Percentiles rank a stretch among this genome's conserved stretches.
Conservation (phyloP, 2,113 vertebrate genomes). For the Mungos mungo region DNA sequence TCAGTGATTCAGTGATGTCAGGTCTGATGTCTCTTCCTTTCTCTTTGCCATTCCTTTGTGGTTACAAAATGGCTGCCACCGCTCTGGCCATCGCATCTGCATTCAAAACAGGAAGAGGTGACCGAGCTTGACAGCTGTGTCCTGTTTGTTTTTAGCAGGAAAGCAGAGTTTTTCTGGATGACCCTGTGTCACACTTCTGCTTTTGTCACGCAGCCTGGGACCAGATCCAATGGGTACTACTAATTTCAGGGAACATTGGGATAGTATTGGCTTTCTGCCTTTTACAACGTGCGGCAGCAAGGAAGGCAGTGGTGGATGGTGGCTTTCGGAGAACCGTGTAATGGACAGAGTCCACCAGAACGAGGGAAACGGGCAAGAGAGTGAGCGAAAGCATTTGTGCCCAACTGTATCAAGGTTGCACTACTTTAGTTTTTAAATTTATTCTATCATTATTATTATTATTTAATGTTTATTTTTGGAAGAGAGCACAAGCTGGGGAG, state of each 20-base stretch:
- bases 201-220: background rate
- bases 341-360: background rate
- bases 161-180: background rate
- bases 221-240: background rate
- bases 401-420: background rate
- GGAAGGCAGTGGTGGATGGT: background rate
- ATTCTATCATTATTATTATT: too few relatives aligned
- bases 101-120: background rate
- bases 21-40: background rate
- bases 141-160: background rate
- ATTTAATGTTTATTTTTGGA: too few relatives aligned
- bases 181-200: background rate
- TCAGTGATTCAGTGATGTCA: background rate
- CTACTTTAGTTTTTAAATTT: too few relatives aligned
- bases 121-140: background rate
- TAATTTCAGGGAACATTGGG: background rate
- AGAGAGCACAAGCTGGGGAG: too few relatives aligned
- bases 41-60: background rate
- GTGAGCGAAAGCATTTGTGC: background rate
- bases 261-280: background rate
- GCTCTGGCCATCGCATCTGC: background rate
- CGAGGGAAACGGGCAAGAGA: too few relatives aligned
- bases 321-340: background rate
- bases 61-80: background rate
- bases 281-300: background rate